Evolutionary conservation across 2,797 vertebrate species (phyloP).

Genomic region (Florisuga fusca): DNA sequence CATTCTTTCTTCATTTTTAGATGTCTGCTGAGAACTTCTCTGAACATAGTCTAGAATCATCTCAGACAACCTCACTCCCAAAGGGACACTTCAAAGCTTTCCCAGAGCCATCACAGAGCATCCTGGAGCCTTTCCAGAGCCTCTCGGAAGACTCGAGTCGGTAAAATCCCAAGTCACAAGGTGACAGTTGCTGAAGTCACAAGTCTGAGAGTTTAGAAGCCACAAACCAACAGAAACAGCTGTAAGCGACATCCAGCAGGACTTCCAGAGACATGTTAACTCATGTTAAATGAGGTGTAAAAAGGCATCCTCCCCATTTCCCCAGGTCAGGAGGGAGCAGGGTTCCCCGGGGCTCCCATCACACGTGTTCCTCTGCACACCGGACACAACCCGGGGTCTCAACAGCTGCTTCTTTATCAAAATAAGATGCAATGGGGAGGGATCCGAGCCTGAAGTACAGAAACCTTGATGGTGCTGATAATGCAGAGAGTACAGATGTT

Average conservation of each 20-base stretch:
- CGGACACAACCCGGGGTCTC: neutral
- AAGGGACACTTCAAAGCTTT: neutral
- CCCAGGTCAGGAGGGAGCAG: neutral
- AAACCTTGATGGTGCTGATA: neutral
- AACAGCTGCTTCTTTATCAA: neutral
- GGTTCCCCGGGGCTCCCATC: neutral
- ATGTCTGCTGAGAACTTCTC: neutral
- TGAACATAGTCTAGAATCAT: neutral
- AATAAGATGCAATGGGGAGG: neutral
- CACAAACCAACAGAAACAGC: neutral
- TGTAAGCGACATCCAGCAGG: neutral
- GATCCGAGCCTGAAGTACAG: neutral
- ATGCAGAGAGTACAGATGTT: neutral
- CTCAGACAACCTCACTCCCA: neutral
- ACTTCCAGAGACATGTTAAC: neutral
- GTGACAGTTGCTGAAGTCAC: neutral
- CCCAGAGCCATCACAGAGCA: neutral
- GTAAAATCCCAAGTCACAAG: neutral
- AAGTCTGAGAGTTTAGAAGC: neutral
- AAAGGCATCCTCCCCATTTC: neutral
- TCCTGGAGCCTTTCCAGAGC: neutral
- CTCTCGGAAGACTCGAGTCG: neutral
- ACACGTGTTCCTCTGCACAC: neutral
- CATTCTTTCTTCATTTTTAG: too few species aligned
- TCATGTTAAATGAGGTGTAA: constrained; percentile 52